Conservation (phyloP, 2,888 invertebrate genomes). For the Eupithecia exiguata region DNA sequence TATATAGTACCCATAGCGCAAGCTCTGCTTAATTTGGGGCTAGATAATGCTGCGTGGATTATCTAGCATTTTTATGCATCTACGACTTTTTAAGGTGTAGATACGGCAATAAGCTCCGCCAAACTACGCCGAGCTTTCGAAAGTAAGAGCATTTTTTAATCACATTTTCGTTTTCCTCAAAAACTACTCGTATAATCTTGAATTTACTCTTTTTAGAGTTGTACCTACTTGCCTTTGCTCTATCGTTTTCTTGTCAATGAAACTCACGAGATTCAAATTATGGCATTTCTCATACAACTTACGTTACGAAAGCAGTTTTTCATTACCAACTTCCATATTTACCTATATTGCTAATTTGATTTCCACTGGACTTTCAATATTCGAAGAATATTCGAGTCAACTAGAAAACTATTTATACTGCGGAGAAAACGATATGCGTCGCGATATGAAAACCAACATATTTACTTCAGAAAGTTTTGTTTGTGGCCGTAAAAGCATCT, state of each 20-base stretch:
- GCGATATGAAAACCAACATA: conserved; percentile 14
- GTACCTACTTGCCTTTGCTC: background rate
- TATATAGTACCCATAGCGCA: background rate
- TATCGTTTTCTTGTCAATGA: background rate
- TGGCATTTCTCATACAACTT: background rate
- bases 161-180: background rate
- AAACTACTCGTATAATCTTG: background rate
- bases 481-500: conserved; percentile 25
- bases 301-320: background rate
- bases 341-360: background rate
- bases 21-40: background rate
- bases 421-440: conserved; percentile 1
- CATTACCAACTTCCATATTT: background rate
- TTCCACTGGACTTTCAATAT: background rate
- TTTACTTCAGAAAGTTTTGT: conserved; percentile 24
- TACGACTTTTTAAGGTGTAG: background rate
- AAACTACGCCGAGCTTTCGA: background rate
- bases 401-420: background rate
- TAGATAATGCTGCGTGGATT: background rate
- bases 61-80: background rate
- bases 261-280: background rate
- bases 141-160: background rate
- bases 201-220: background rate
- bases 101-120: background rate
- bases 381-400: background rate